These are phyloP conservation scores for Zaprionus lachaisei DNA, from an alignment of 1,140 invertebrate species.

Conservation along the genomic window DNA sequence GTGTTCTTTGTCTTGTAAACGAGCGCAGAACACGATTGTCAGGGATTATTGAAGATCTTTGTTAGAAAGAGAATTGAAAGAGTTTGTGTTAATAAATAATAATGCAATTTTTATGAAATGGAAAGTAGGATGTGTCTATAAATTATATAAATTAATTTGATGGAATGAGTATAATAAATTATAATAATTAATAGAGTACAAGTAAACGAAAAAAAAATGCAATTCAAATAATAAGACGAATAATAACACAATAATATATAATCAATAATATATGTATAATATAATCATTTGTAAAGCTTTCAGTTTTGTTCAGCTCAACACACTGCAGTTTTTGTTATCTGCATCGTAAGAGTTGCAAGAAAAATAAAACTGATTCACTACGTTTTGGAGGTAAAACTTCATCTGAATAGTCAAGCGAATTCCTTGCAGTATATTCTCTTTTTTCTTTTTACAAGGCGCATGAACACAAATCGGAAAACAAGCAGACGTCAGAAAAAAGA, in stretches of 20 bases:
- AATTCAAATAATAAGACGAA: neutral
- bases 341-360: neutral
- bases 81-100: neutral
- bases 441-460: conserved; percentile 17
- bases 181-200: neutral
- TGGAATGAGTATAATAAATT: neutral
- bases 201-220: neutral
- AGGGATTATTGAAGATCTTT: neutral
- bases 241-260: neutral
- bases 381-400: neutral
- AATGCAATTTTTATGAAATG: neutral
- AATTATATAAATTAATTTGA: too few species aligned
- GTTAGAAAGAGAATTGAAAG: neutral
- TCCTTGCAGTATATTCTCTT: conserved; percentile 8
- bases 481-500: conserved; percentile 8
- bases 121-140: neutral
- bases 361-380: conserved; percentile 26
- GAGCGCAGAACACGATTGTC: conserved; percentile 10
- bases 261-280: too few species aligned
- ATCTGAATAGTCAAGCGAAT: neutral
- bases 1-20: conserved; percentile 1
- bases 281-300: too few species aligned
- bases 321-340: neutral
- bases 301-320: neutral
- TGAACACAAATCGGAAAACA: conserved; percentile 18